Base-by-base conservation (phyloP, 2,113 vertebrate genomes). In the Phainopepla nitens region DNA sequence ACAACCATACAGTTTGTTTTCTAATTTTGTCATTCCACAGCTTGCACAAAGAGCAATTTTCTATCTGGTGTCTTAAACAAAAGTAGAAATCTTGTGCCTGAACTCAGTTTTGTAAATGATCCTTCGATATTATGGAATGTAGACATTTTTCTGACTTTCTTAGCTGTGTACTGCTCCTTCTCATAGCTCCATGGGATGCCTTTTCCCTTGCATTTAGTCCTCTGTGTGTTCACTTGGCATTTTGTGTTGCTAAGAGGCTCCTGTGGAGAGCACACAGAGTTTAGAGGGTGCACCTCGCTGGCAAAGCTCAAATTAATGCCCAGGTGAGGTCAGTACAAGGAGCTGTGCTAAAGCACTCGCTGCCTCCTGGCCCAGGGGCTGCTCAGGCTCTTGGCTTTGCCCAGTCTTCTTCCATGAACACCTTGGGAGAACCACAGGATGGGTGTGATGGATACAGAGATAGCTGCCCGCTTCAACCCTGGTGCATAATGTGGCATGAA, bases 21-120 rank as follows among this genome's bases (percentile, higher is more conserved):
- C 80, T 79, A 83, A 76, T 88, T 95, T 50, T 94, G 90, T 92
- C 88, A 78, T 90, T 94, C 82, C 88, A 56, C 76, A 87, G 65
- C 72, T 79, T 79, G 53, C 61, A 90, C 41, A 87, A 91, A 90
- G 77, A 75, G 33, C 57, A 64, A 29, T 94, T 94, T 90, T 96
- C 69, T 90, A 76, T 75, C 64, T 69, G 49, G 75, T 66, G 76
- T 78, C 76, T 39, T 82, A 68, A 66, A 66, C 60, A 79, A 69
- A 89, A 91, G 87, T 70, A 57, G 35, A 91, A 65, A 71, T 44
- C 82, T 58, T 70, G 31, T 64, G n/a, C 51, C 41, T 51, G 64
- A 27, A 19, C 62, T 81, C 35, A 8, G 17, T 81, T 91, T 72
- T 78, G 35, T 65, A 87, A 89, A 72, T 35, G 69, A 31, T 62